Conservation (phyloP, 2,888 invertebrate genomes). For the Cosmorhoe ocellata region DNA sequence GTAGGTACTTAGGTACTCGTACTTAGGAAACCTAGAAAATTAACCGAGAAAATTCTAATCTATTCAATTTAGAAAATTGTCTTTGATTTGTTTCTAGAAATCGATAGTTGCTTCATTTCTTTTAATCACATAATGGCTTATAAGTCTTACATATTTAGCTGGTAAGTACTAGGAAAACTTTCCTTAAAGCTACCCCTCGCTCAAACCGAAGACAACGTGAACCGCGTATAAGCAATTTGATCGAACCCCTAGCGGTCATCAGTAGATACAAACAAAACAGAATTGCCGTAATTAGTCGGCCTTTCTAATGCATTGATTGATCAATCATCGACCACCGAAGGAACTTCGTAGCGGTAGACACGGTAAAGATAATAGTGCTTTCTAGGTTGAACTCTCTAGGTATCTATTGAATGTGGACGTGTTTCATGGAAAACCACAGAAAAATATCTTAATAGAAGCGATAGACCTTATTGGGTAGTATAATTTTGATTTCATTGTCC, state of each 20-base stretch:
- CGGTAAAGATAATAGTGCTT: constrained; percentile 1
- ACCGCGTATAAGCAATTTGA: constrained; percentile 45
- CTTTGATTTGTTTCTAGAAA: not conserved
- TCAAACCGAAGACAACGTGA: constrained; percentile 29
- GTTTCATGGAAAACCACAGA: constrained; percentile 49
- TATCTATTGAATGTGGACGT: constrained; percentile 61
- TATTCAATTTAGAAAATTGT: too few relatives aligned
- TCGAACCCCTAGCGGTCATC: constrained; percentile 46
- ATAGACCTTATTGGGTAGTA: not conserved
- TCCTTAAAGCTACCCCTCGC: not conserved
- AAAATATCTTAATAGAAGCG: constrained; percentile 6
- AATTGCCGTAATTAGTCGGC: constrained; percentile 74
- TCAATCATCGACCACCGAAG: constrained; percentile 75
- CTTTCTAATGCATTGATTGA: constrained; percentile 79
- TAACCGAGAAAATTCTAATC: too few relatives aligned
- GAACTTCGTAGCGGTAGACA: constrained; percentile 59
- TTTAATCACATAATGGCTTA: constrained; percentile 13
- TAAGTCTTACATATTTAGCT: constrained; percentile 13
- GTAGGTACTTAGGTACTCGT: not conserved
- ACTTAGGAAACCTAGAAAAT: constrained; percentile 1
- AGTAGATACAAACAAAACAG: constrained; percentile 66
- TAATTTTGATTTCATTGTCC: too few relatives aligned
- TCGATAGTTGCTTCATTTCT: constrained; percentile 15
- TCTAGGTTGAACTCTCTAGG: not conserved
- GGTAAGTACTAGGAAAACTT: constrained; percentile 21